These are phyloP conservation scores for Parotia lawesii DNA, from an alignment of 2,113 vertebrate genomes.

Conservation along the genomic window DNA sequence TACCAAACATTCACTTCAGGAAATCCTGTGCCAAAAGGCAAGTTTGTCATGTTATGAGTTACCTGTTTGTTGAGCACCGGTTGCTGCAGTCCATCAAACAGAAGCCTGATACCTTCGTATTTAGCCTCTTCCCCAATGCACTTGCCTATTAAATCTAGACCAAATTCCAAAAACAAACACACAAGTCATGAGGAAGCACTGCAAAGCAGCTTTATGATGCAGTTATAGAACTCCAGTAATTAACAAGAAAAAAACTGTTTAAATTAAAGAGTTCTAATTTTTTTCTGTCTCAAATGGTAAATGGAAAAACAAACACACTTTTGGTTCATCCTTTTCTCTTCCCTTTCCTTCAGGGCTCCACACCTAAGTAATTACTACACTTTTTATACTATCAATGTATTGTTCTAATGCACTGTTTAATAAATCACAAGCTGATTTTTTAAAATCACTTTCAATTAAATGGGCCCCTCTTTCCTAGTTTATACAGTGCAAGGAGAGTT, in stretches of 20 bases:
- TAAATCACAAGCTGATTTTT: not conserved
- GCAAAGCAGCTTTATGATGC: not conserved
- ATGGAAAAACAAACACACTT: not conserved
- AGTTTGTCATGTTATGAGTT: not conserved
- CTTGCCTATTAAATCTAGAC: slow-evolving; percentile 82
- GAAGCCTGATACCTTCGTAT: slow-evolving; percentile 84
- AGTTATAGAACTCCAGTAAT: not conserved
- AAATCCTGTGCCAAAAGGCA: not conserved
- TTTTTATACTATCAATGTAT: not conserved
- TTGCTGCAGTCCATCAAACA: slow-evolving; percentile 90
- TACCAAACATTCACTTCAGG: not conserved
- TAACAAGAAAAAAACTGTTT: not conserved
- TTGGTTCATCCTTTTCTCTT: not conserved
- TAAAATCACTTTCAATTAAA: not conserved
- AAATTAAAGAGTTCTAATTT: not conserved
- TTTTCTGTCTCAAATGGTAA: not conserved
- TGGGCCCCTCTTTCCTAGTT: not conserved
- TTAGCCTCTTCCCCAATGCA: slow-evolving; percentile 89
- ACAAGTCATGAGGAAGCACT: not conserved
- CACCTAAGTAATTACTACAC: not conserved
- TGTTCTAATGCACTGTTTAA: not conserved
- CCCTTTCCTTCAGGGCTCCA: not conserved
- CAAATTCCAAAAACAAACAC: slow-evolving; percentile 18
- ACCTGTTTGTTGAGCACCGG: slow-evolving; percentile 99
- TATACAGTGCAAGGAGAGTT: not conserved